phyloP scores from a whole-genome alignment of 2,113 vertebrate species.

The Callopanchax toddi region DNA sequence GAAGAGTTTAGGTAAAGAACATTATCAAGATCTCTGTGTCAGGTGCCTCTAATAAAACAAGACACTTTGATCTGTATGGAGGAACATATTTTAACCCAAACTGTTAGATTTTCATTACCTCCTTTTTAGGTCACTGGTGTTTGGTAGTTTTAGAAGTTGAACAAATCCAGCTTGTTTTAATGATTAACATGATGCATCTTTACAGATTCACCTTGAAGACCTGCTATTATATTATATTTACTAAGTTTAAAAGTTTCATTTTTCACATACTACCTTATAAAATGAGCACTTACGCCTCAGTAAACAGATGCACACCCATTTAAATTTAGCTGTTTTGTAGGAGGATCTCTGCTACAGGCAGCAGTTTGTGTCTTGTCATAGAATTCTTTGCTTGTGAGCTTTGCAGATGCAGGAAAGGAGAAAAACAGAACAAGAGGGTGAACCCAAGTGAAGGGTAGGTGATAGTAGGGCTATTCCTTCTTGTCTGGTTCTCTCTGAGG shows the following conservation, averaged over 20 bases:
- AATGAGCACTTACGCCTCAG: not conserved
- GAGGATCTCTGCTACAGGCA: constrained; percentile 31
- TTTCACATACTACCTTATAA: not conserved
- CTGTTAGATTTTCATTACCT: not conserved
- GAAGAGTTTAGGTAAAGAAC: not conserved
- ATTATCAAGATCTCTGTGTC: not conserved
- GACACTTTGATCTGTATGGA: not conserved
- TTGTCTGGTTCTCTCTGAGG: constrained; percentile 71
- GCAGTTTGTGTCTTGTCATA: constrained; percentile 47
- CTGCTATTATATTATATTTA: not conserved
- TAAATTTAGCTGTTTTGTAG: not conserved
- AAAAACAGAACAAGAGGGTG: constrained; percentile 7
- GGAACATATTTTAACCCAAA: not conserved
- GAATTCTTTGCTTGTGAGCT: constrained; percentile 24
- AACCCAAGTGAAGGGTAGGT: constrained; percentile 38
- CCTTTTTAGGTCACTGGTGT: not conserved
- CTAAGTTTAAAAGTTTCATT: not conserved
- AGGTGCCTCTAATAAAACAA: not conserved
- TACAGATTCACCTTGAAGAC: not conserved
- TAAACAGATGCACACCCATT: not conserved
- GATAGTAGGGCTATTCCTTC: constrained; percentile 58
- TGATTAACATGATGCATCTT: not conserved
- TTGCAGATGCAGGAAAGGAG: constrained; percentile 16
- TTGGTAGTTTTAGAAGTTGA: not conserved
- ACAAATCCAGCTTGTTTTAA: not conserved